phyloP scores from a whole-genome alignment of 1,140 invertebrate genomes.

The Drosophila pruinosa region DNA sequence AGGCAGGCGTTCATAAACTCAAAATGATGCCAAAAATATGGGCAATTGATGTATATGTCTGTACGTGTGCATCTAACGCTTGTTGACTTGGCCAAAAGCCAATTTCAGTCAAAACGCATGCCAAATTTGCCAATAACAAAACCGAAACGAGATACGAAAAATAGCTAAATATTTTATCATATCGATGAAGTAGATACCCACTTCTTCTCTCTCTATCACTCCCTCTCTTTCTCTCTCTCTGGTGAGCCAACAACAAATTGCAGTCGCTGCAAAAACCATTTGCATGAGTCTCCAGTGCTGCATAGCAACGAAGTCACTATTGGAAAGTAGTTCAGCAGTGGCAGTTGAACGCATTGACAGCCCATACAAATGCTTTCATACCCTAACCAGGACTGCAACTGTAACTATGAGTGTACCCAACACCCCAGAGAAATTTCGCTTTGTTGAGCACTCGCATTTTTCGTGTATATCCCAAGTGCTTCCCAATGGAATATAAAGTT shows the following conservation, averaged over 20 bases:
- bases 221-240: background rate
- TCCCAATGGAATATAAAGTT: conserved; percentile 21
- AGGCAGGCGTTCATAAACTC: conserved; percentile 30
- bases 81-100: conserved; percentile 72
- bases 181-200: conserved; percentile 56
- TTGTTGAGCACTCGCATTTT: conserved; percentile 27
- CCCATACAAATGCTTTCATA: conserved; percentile 55
- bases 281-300: conserved; percentile 4
- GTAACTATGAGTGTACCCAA: no score
- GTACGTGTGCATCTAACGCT: conserved; percentile 33
- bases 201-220: background rate
- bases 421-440: conserved; percentile 36
- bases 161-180: conserved; percentile 78
- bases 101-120: conserved; percentile 73
- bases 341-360: conserved; percentile 65
- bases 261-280: conserved; percentile 3
- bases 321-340: conserved; percentile 66
- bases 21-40: conserved; percentile 50
- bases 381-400: no score
- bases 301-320: background rate
- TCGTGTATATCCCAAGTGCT: conserved; percentile 6
- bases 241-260: background rate
- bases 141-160: conserved; percentile 75
- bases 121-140: conserved; percentile 77
- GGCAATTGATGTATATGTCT: conserved; percentile 35